A percentile compares a stretch with the other conserved stretches of the same genome.
These are phyloP conservation scores for Clarias platycephalus DNA, from an alignment of 2,797 vertebrate species.

Conservation along the genomic window DNA sequence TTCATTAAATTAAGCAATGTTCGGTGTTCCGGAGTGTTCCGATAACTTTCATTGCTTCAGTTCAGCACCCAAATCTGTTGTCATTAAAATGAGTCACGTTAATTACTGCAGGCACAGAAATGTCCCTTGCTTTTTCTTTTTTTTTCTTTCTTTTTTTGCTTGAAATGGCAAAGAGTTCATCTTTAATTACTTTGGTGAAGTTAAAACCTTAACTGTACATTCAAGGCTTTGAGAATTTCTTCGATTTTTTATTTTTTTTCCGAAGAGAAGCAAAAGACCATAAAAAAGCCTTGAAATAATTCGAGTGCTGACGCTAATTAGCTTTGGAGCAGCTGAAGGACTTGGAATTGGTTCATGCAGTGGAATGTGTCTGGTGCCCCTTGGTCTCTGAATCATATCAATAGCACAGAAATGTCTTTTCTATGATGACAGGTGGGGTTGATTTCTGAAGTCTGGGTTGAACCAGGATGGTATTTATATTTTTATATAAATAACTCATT, in stretches of 20 bases:
- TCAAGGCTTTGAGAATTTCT: slow-evolving; percentile 22
- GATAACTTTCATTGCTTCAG: slow-evolving; percentile 49
- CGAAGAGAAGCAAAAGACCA: slow-evolving; percentile 11
- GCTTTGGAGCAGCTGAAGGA: slow-evolving; percentile 24
- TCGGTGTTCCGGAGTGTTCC: slow-evolving; percentile 49
- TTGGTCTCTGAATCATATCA: background rate
- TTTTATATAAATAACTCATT: background rate
- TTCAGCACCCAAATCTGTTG: slow-evolving; percentile 55
- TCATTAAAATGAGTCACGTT: slow-evolving; percentile 56
- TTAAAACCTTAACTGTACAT: slow-evolving; percentile 39
- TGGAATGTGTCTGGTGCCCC: background rate
- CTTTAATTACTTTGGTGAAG: slow-evolving; percentile 36
- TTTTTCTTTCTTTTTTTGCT: background rate
- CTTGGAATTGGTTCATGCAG: slow-evolving; percentile 19
- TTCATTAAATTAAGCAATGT: slow-evolving; percentile 59
- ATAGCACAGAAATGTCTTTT: slow-evolving; percentile 1
- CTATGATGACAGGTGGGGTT: background rate
- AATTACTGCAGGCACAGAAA: slow-evolving; percentile 33
- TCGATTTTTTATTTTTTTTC: background rate
- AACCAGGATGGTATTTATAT: background rate
- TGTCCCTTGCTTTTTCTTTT: slow-evolving; percentile 28
- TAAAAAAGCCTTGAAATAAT: slow-evolving; percentile 33
- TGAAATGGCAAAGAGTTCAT: slow-evolving; percentile 25
- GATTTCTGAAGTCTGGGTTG: background rate
- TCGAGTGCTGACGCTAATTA: slow-evolving; percentile 20